phyloP scores from a whole-genome alignment of 2,888 invertebrate genomes.

The Pollenia labialis region DNA sequence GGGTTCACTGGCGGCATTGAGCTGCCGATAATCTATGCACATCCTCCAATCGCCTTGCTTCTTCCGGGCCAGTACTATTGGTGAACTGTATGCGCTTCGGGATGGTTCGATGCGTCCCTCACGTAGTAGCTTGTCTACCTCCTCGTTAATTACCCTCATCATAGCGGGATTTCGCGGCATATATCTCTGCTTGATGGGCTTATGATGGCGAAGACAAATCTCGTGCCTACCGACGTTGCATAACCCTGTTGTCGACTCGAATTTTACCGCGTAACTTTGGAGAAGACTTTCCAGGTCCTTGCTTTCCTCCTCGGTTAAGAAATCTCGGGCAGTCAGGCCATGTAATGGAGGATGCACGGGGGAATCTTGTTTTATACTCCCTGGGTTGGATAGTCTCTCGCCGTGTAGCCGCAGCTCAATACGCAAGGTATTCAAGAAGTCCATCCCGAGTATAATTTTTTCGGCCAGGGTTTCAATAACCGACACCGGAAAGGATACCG shows the following conservation, averaged over 20 bases:
- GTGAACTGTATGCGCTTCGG: slow-evolving; percentile 54
- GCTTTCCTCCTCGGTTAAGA: neutral
- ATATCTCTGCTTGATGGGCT: slow-evolving; percentile 57
- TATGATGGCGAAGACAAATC: neutral
- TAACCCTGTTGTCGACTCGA: neutral
- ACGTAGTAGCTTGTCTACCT: slow-evolving; percentile 50
- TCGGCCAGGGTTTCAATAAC: slow-evolving; percentile 4
- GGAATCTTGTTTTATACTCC: too few relatives aligned
- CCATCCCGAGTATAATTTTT: slow-evolving; percentile 2
- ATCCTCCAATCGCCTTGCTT: slow-evolving; percentile 57
- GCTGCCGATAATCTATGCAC: slow-evolving; percentile 58
- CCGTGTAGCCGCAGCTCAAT: neutral
- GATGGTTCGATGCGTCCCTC: slow-evolving; percentile 53
- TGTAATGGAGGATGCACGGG: neutral
- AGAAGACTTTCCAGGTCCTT: neutral
- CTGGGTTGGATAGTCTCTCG: neutral
- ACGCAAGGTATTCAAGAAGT: neutral
- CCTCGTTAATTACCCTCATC: slow-evolving; percentile 40
- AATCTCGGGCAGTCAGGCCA: neutral
- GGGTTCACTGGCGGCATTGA: slow-evolving; percentile 24
- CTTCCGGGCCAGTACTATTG: slow-evolving; percentile 54
- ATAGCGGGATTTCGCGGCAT: slow-evolving; percentile 61
- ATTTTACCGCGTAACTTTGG: neutral
- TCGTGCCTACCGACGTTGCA: neutral
- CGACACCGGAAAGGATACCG: neutral